Conservation (phyloP, 2,113 vertebrate species). For the Apteryx owenii region DNA sequence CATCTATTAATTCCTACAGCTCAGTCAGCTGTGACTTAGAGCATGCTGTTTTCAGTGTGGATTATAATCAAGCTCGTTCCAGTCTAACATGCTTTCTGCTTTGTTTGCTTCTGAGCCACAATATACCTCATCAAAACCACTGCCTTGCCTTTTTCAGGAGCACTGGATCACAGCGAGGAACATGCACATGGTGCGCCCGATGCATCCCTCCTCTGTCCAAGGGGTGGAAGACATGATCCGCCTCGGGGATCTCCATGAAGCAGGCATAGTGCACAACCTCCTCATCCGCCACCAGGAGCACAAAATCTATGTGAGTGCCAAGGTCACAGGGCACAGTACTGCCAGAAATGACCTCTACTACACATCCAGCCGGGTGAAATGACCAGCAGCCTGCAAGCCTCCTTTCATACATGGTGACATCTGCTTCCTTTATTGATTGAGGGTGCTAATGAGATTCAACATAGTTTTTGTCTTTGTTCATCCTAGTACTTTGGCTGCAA, state of each 20-base stretch:
- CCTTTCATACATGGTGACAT: neutral
- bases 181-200: slow-evolving; percentile 77
- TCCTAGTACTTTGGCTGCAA: neutral
- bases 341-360: neutral
- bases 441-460: neutral
- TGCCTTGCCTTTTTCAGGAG: slow-evolving; percentile 76
- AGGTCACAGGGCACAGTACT: neutral
- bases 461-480: neutral
- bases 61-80: neutral
- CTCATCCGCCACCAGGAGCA: slow-evolving; percentile 91
- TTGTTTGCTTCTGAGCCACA: neutral
- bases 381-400: neutral
- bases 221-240: slow-evolving; percentile 97
- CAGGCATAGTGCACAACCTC: slow-evolving; percentile 93
- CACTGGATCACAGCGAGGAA: slow-evolving; percentile 84
- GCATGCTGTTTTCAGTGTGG: neutral
- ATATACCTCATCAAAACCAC: neutral
- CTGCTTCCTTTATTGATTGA: neutral
- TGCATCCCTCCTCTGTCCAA: slow-evolving; percentile 89
- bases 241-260: slow-evolving; percentile 92
- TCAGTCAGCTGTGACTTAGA: neutral
- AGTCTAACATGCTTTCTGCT: neutral
- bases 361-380: neutral
- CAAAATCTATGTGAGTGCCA: slow-evolving; percentile 90
- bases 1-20: neutral